phyloP scores from a whole-genome alignment of 2,888 invertebrate species.

The Notodonta ziczac region DNA sequence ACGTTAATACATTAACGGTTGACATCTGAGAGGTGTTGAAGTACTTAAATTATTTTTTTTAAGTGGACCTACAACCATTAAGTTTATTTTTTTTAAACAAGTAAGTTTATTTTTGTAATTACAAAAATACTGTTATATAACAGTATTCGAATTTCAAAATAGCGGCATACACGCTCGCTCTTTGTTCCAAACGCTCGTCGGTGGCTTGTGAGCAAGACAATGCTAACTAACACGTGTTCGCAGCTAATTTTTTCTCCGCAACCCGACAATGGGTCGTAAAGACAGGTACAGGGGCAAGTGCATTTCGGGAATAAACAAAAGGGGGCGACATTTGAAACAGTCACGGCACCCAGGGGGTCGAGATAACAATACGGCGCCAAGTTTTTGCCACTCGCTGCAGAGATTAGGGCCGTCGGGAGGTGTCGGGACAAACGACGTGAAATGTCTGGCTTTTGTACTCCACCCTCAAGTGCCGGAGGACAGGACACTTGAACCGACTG shows the following conservation, averaged over 20 bases:
- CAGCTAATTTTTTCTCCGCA: conserved; percentile 53
- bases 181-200: conserved; percentile 36
- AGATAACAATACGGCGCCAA: conserved; percentile 72
- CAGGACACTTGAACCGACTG: conserved; percentile 50
- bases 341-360: conserved; percentile 58
- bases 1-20: conserved; percentile 25
- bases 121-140: conserved; percentile 13
- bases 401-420: conserved; percentile 64
- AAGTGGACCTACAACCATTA: not conserved
- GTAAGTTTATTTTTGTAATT: not conserved
- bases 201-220: conserved; percentile 50
- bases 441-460: conserved; percentile 78
- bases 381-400: conserved; percentile 60
- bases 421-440: conserved; percentile 78
- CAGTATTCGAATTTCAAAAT: conserved; percentile 30
- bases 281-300: conserved; percentile 74
- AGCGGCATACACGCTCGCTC: conserved; percentile 27
- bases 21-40: conserved; percentile 7
- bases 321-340: conserved; percentile 60
- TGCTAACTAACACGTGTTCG: conserved; percentile 60
- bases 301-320: conserved; percentile 59
- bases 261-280: conserved; percentile 49
- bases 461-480: conserved; percentile 53
- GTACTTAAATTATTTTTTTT: conserved; percentile 5
- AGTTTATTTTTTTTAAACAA: no score